Conservation (phyloP, 1,140 invertebrate species). For the Bradysia coprophila region DNA sequence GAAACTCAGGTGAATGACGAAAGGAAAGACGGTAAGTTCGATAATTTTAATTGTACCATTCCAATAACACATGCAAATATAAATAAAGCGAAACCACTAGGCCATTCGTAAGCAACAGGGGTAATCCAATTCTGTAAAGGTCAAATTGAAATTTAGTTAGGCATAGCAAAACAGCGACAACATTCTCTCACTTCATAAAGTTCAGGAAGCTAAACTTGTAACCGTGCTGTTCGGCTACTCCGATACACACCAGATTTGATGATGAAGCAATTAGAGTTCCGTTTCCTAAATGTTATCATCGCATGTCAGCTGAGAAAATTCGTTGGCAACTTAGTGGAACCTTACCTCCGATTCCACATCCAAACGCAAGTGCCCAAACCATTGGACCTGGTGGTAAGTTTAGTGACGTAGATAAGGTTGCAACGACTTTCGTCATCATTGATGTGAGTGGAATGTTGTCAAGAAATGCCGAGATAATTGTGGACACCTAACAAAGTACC, state of each 20-base stretch:
- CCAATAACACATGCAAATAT: too few relatives aligned
- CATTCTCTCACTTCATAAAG: constrained; percentile 13
- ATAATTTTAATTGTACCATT: too few relatives aligned
- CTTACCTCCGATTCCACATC: constrained; percentile 70
- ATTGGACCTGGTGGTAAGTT: constrained; percentile 49
- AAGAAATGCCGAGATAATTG: constrained; percentile 58
- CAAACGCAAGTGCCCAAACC: constrained; percentile 60
- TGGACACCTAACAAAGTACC: constrained; percentile 29
- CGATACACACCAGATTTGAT: constrained; percentile 68
- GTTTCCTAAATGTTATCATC: constrained; percentile 35
- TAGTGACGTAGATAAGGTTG: constrained; percentile 35
- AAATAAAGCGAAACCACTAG: too few relatives aligned
- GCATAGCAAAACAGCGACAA: too few relatives aligned
- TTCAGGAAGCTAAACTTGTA: constrained; percentile 25
- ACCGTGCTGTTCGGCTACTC: constrained; percentile 69
- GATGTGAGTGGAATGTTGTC: constrained; percentile 69
- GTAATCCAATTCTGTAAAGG: too few relatives aligned
- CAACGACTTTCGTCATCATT: constrained; percentile 61
- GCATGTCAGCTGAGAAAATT: not conserved
- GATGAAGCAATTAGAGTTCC: constrained; percentile 68
- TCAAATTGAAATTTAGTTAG: too few relatives aligned
- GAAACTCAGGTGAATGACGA: too few relatives aligned
- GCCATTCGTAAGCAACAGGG: too few relatives aligned
- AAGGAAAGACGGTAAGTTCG: too few relatives aligned
- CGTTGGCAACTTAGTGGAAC: not conserved